Base-by-base conservation (phyloP, 37 sponge, comb jelly and placozoan genomes). In the Crambe crambe region DNA sequence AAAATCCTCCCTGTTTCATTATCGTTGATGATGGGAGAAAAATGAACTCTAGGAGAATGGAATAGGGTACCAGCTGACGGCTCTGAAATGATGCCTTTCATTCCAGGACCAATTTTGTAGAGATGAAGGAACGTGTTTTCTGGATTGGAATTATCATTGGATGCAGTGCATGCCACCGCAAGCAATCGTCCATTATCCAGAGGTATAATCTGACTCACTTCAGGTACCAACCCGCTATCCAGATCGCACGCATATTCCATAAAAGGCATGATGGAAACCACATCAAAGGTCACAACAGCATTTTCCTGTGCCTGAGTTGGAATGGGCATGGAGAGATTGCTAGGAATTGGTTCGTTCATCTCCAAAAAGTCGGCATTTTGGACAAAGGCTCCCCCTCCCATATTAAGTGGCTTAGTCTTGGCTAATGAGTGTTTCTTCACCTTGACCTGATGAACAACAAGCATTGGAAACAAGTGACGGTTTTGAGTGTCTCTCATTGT, bases 181-280 rank as follows among this genome's bases (percentile, higher is more conserved):
- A 82, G 34, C 44, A 64, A 42, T 21, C 35, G 42, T 0, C 82
- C 82, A 30, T 73, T 41, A 47, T 61, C 73, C 30, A 82, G 82
- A 21, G 82, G 82, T 15, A 82, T 29, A 42, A 82, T 40, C 30
- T 62, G 62, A 37, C 25, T 26, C 3, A 82, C 41, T 29, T 82
- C 65, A 5, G 73, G 73, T 10, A 42, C 44, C 61, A 73, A 58
- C 39, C 44, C 44, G 4, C 38, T 23, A 1, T 77, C 29, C 30
- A 25, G 2, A 12, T 18, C 36, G 57, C 59, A 58, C 20, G 59
- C 23, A 34, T 58, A 59, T 0, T 35, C 42, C 44, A 25, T 51
- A 22, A 80, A 59, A 39, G 71, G 72, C 30, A 80, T 26, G 23
- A 65, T 34, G 30, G 25, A n/a, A 6, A 42, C 43, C 10, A 75